Base-by-base conservation (phyloP, 64 coral and sea anemone genomes). In the Porites australiensis region DNA sequence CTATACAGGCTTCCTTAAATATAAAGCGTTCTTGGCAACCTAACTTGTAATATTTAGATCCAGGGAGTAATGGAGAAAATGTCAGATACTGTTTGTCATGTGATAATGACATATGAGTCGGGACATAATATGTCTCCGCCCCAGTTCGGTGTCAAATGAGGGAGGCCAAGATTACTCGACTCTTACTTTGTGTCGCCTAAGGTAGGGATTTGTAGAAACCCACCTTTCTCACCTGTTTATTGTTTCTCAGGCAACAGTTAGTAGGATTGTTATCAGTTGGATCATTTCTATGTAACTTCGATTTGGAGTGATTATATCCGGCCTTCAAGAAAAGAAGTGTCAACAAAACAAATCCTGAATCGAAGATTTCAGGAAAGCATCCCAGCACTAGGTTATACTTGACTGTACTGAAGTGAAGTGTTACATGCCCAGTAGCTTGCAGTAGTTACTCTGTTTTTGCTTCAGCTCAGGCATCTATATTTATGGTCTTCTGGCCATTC, bases 211-310 rank as follows among this genome's bases (percentile, higher is more conserved):
- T 75, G 86, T 22, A 23, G 86, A 88, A 18, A 44, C 51, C 9
- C 71, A 76, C 50, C 48, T 88, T 74, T 66, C 66, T 11, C 86
- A 88, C 27, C 67, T 88, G 52, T 88, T 88, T 73, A 21, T 75
- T 37, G 15, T 88, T 44, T 88, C 86, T 6, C 48, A 52, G 27
- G 19, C 86, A 10, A 88, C 86, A 18, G 70, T 88, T 19, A 88
- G 86, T 88, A 71, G 86, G 8, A 88, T 88, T 18, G 14, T 88
- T 74, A 90, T 90, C 64, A 77, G 47, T 2, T 90, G 88, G 75
- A 68, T 90, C 13, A 90, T 67, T 68, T 90, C 75, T 43, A 88
- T 88, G 86, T 88, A 76, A 16, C 55, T 66, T 66, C 64, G 64
- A 66, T 66, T 66, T 66, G 64, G 64, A 66, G 64, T 66, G 64